Conservation (phyloP, 1,140 invertebrate species). For the Metopolophium dirhodum region DNA sequence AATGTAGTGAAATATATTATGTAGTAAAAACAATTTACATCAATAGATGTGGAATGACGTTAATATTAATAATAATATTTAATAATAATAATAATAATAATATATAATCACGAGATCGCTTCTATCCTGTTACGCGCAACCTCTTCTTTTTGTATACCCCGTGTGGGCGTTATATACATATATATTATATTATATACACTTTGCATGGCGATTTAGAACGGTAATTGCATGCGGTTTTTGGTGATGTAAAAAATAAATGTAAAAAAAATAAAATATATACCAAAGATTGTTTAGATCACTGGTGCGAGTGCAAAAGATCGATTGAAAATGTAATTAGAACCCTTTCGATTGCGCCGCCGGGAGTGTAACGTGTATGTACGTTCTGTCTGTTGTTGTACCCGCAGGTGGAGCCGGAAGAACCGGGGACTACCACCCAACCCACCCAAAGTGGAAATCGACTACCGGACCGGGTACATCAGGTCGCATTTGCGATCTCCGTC, state of each 20-base stretch:
- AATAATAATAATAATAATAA: not conserved
- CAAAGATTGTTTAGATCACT: conserved; percentile 49
- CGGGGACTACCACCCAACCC: conserved; percentile 70
- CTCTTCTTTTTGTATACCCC: conserved; percentile 33
- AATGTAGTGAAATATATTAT: not conserved
- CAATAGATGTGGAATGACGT: not conserved
- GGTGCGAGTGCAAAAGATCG: conserved; percentile 51
- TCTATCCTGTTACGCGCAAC: conserved; percentile 21
- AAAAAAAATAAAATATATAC: conserved; percentile 33
- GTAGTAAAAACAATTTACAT: not conserved
- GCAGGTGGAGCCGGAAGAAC: conserved; percentile 73
- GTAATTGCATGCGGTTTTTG: conserved; percentile 56
- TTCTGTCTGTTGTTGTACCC: conserved; percentile 4
- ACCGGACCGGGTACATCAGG: conserved; percentile 87
- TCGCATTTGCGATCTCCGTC: conserved; percentile 88
- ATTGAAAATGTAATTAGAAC: conserved; percentile 50
- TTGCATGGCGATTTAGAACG: conserved; percentile 56
- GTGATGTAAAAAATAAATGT: conserved; percentile 47
- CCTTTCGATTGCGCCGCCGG: not conserved
- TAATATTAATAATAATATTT: not conserved
- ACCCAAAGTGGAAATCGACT: conserved; percentile 75
- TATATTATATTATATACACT: conserved; percentile 38
- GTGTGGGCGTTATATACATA: not conserved
- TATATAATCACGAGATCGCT: not conserved
- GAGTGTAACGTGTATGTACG: not conserved